Evolutionary conservation across 2,888 invertebrate genomes (phyloP), one percentile per base, ranked within the genome.

Genomic region (Melipona bicolor): DNA sequence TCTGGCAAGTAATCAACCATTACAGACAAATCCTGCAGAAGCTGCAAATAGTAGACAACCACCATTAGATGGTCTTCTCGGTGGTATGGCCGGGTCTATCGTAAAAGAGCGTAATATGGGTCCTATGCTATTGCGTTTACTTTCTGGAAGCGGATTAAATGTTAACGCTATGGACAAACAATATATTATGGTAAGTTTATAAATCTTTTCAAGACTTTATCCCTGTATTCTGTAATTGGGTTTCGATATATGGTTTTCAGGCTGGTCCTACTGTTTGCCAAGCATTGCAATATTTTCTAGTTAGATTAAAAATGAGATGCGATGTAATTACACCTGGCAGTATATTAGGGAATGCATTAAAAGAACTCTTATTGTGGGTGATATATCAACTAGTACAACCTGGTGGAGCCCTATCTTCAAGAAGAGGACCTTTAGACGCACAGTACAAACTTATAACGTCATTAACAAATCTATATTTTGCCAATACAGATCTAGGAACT

Each of bases 181-280:
- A 86, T 95, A 95, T 91, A 95, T 95, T 91, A 95, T 95, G 95
- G 93, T 93, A 85, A 87, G 83, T 21, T 56, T 24, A n/a, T 24
- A 54, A 13, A 15, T n/a, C 49, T 49, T 32, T 21, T n/a, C 15
- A 59, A 21, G 9, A 17, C 32, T 27, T 27, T 21, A 15, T 43
- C 9, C 9, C 13, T 19, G 15, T 13, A 43, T 21, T 62, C 4
- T 27, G 15, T 59, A 62, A 17, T 24, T 36, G 24, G 61, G 24
- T 69, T 52, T 5, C 2, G 13, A 56, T 62, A 52, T 54, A 4
- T 67, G 6, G 2, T 70, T 79, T 86, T 81, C 50, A 97, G 97
- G 97, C 97, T 89, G 97, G 97, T 13, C 97, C 97, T 24, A 97
- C 97, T 84, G 96, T 97, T 89, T 97, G 97, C 93, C 96, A 96